Percentiles rank a stretch among this genome's conserved stretches.
These are phyloP conservation scores for Tapirus terrestris DNA, from an alignment of 2,113 vertebrate genomes.

Conservation along the genomic window DNA sequence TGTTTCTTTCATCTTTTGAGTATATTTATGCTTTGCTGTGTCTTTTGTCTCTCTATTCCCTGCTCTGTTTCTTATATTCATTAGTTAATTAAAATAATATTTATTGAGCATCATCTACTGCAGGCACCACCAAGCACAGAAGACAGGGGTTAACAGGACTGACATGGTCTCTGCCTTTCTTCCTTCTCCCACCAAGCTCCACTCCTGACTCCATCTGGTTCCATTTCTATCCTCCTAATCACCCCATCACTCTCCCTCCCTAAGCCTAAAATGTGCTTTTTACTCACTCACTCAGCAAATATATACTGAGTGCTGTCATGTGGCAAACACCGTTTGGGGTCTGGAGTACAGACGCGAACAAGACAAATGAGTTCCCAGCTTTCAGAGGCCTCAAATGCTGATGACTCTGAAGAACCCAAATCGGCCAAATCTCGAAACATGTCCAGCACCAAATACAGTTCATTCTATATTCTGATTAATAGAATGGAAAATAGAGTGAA, in stretches of 20 bases:
- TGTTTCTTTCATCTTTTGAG: neutral
- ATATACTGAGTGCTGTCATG: neutral
- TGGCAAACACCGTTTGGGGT: too few relatives aligned
- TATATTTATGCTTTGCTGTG: neutral
- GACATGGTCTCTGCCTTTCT: neutral
- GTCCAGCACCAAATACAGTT: neutral
- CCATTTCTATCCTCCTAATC: too few relatives aligned
- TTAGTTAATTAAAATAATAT: neutral
- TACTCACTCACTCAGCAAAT: neutral
- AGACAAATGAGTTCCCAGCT: neutral
- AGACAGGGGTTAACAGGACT: fast-evolving
- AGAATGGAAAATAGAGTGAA: neutral
- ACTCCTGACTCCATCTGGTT: neutral
- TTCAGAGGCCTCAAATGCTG: neutral
- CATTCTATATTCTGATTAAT: neutral
- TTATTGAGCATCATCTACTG: neutral
- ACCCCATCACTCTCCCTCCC: neutral
- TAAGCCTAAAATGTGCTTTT: neutral
- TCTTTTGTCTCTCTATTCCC: neutral
- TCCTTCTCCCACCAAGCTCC: neutral
- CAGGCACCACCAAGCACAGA: neutral
- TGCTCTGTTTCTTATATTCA: neutral
- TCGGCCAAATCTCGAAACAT: neutral
- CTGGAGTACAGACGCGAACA: neutral
- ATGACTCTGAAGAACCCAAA: neutral